phyloP scores from a whole-genome alignment of 2,888 invertebrate genomes.

The Rotaria sp. region DNA sequence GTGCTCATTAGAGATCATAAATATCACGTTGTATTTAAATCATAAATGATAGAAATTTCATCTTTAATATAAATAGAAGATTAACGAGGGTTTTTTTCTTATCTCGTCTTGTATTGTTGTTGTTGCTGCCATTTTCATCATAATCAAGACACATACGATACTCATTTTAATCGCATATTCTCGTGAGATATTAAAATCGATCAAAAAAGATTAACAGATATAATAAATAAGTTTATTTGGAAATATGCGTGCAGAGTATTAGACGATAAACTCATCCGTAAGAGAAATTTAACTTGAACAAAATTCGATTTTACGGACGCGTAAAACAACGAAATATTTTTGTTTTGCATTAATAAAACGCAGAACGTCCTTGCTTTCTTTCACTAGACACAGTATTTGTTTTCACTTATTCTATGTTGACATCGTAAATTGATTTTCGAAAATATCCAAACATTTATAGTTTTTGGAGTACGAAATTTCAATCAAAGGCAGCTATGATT shows the following conservation, averaged over 20 bases:
- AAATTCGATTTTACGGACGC: no score
- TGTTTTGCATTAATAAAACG: no score
- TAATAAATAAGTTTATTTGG: neutral
- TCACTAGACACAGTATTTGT: no score
- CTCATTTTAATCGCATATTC: neutral
- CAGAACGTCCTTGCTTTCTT: no score
- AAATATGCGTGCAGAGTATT: neutral
- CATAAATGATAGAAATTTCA: neutral
- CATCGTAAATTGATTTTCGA: no score
- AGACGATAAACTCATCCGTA: no score
- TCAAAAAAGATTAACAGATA: neutral
- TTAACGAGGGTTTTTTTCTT: neutral
- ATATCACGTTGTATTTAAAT: neutral
- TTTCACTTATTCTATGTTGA: no score
- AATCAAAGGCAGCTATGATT: no score
- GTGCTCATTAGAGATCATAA: neutral
- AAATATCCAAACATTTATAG: no score
- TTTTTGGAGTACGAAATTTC: no score
- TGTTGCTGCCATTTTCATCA: neutral
- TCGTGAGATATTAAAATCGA: neutral
- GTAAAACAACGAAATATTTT: no score
- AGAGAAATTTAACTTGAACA: no score
- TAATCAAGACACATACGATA: neutral
- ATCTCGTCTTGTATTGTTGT: neutral
- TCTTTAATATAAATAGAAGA: neutral